These are phyloP conservation scores for Lasioglossum baleicum DNA, from an alignment of 1,140 invertebrate genomes.

Conservation along the genomic window DNA sequence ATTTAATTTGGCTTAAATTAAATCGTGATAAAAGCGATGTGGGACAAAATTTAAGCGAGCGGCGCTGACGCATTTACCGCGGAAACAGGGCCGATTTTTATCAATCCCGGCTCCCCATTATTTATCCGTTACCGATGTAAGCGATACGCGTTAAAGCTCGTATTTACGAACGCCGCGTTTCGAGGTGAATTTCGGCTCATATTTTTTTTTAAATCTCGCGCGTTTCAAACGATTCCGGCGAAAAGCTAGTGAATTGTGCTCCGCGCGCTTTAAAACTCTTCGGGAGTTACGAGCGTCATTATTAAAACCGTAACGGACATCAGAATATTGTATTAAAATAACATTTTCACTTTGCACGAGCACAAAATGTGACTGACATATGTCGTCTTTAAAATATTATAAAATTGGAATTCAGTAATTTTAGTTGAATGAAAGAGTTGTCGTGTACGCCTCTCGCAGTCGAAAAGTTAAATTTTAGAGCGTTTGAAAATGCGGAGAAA, in stretches of 20 bases:
- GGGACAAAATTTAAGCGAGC: constrained; percentile 9
- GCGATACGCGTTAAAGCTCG: constrained; percentile 5
- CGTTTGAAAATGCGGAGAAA: too few species aligned
- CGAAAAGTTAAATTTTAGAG: too few species aligned
- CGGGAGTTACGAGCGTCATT: not conserved
- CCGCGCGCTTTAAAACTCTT: not conserved
- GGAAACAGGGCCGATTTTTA: constrained; percentile 25
- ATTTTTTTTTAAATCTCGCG: not conserved
- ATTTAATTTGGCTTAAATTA: constrained; percentile 58
- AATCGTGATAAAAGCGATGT: constrained; percentile 40
- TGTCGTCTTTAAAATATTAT: too few species aligned
- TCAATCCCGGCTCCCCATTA: constrained; percentile 27
- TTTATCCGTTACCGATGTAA: constrained; percentile 27
- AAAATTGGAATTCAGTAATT: too few species aligned
- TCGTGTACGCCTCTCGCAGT: too few species aligned
- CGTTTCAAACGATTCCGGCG: not conserved
- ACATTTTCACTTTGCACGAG: too few species aligned
- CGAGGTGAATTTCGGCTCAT: not conserved
- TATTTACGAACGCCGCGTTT: not conserved
- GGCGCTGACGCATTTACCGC: not conserved
- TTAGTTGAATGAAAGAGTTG: too few species aligned
- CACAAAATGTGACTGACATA: too few species aligned
- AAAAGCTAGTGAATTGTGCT: not conserved
- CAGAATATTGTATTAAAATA: too few species aligned
- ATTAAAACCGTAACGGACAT: too few species aligned